Evolutionary conservation across 2,113 vertebrate genomes (phyloP), one percentile per base, ranked within the genome.

Genomic region (Coreoperca whiteheadi): DNA sequence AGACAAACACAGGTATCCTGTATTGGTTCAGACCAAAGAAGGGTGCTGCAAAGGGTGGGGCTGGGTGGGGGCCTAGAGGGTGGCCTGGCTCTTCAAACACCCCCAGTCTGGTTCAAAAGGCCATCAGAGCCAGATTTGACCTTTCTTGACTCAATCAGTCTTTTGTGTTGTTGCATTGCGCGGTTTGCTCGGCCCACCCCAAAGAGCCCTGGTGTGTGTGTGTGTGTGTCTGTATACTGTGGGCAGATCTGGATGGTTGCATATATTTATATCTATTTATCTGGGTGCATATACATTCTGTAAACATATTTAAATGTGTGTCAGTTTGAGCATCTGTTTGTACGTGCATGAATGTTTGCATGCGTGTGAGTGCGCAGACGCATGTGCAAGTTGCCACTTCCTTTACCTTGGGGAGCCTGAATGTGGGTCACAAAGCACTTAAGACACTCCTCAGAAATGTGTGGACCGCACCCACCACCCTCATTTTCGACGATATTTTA

Each of bases 51-150:
- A 59, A 73, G 80, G 86, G 77, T 54, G 77, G 83, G 72, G 76
- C 72, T 23, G 77, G 89, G 83, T 66, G 65, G 85, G 46, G 76
- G 77, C 85, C 57, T 78, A 53, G 82, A 78, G 89, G 91, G 91
- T 83, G 92, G 91, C 85, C 85, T 48, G 34, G 82, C 82, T 92
- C 91, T 93, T 94, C 93, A 94, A 94, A 94, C 87, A 90, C 84
- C 90, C 85, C 88, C 87, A 79, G 83, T 87, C 72, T 90, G 84
- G 91, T 93, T 95, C 88, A 93, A 93, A 95, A 94, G 86, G 90
- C 84, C 90, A 90, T 89, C 82, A 83, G 83, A 92, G 89, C 86
- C 74, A 34, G 66, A 74, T 68, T 83, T 93, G 93, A 95, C 94
- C 92, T 95, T 95, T 94, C 80, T 76, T 78, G 63, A 83, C 88